Percentiles rank a stretch among this genome's conserved stretches.
phyloP scores from a whole-genome alignment of 2,888 invertebrate genomes.

The Cancer borealis region DNA sequence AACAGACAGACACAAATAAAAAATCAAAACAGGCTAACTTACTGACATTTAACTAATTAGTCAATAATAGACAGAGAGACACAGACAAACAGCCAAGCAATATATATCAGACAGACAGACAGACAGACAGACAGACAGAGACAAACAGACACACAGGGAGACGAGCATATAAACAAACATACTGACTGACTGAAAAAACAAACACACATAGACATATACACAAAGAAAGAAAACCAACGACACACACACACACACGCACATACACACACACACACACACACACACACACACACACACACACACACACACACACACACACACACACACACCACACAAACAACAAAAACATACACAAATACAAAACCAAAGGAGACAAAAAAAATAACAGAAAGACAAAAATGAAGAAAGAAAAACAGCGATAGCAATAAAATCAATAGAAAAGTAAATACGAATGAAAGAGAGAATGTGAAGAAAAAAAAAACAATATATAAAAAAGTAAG shows the following conservation, averaged over 20 bases:
- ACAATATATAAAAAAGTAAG: background rate
- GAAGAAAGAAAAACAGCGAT: background rate
- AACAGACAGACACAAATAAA: no score
- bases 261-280: background rate
- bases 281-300: constrained; percentile 20
- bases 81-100: background rate
- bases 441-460: background rate
- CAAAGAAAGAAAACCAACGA: background rate
- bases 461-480: background rate
- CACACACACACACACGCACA: background rate
- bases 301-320: background rate
- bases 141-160: background rate
- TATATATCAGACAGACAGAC: background rate
- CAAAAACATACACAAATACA: background rate
- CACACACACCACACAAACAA: background rate
- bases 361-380: no score
- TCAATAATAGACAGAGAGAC: background rate
- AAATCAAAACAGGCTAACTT: no score
- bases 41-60: no score
- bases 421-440: background rate
- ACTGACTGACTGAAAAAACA: background rate
- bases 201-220: background rate
- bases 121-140: background rate
- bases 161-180: background rate
- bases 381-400: background rate